Evolutionary conservation across 2,888 invertebrate genomes (phyloP), one percentile per base, ranked within the genome.

Genomic region (Amphimallon solstitiale): DNA sequence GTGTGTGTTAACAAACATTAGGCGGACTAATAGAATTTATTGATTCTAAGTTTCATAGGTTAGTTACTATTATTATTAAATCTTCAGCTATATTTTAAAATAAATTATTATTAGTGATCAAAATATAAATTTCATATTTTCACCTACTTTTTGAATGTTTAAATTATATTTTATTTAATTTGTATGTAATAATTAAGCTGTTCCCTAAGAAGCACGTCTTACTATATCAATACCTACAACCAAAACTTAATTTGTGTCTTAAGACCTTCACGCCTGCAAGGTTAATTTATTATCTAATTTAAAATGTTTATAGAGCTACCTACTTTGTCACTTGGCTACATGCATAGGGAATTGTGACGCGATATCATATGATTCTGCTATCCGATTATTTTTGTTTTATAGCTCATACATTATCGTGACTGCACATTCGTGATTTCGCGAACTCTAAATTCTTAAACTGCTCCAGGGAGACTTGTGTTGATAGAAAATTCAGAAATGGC

Each of bases 401-500:
- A 63, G 63, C 21, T 45, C 17, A 29, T 51, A 21, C 37, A 29
- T 34, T 43, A 49, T 52, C 23, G 29, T 29, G 21, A n/a, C 9
- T 34, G 38, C 35, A 49, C 21, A 38, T 49, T 49, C 49, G 3
- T 49, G 48, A 12, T 34, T 52, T 43, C 40, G 15, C n/a, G 23
- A 10, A 10, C 14, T 35, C 12, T n/a, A 46, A 15, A 35, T 48
- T 14, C 15, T 60, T 45, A 10, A 21, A 14, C 12, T 12, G 5
- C 17, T 35, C 35, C 23, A 21, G 12, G 19, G 4, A 23, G 6
- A 17, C 45, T 29, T 23, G 15, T 45, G 17, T 60, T 23, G 17
- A 5, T n/a, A n/a, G 9, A 19, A 54, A 56, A n/a, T 9, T 6
- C 7, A 9, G 12, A 40, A 61, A 78, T 81, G 46, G 78, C 86